Percentiles rank a stretch among this genome's conserved stretches.
Evolutionary conservation across 2,888 invertebrate species (phyloP).

Genomic region (Calameuta filiformis): DNA sequence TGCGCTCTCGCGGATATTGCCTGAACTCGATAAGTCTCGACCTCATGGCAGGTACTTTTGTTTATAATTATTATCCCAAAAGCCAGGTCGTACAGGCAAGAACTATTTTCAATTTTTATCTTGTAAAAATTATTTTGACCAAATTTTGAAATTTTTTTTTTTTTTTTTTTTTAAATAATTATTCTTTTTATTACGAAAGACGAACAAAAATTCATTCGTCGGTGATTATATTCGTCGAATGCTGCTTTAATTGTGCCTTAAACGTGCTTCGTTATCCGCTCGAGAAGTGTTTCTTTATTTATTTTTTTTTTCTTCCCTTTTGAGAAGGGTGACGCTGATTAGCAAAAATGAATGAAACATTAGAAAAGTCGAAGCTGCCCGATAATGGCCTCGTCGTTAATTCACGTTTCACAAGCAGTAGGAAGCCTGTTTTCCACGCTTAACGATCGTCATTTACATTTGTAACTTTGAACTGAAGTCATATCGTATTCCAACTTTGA

Average conservation of each 20-base stretch:
- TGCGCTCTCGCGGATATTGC: not conserved
- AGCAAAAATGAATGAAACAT: not conserved
- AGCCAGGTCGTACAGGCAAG: not conserved
- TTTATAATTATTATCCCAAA: not conserved
- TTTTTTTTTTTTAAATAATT: no score
- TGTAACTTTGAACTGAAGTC: not conserved
- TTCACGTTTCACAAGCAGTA: not conserved
- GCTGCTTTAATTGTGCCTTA: not conserved
- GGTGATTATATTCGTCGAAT: not conserved
- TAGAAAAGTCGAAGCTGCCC: not conserved
- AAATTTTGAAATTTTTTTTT: no score
- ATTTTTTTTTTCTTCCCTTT: not conserved
- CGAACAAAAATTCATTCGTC: not conserved
- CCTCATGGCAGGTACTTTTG: not conserved
- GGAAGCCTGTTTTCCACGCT: not conserved
- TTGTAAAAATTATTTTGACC: no score
- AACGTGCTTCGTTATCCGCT: not conserved
- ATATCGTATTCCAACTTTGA: constrained; percentile 14
- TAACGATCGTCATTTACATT: not conserved
- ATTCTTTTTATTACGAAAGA: not conserved
- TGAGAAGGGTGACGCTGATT: not conserved
- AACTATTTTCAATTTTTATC: no score
- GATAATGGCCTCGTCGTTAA: not conserved
- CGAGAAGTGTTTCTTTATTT: not conserved
- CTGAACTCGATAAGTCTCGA: not conserved